phyloP scores from a whole-genome alignment of 64 coral and sea anemone species.

The Stichodactyla mertensii region DNA sequence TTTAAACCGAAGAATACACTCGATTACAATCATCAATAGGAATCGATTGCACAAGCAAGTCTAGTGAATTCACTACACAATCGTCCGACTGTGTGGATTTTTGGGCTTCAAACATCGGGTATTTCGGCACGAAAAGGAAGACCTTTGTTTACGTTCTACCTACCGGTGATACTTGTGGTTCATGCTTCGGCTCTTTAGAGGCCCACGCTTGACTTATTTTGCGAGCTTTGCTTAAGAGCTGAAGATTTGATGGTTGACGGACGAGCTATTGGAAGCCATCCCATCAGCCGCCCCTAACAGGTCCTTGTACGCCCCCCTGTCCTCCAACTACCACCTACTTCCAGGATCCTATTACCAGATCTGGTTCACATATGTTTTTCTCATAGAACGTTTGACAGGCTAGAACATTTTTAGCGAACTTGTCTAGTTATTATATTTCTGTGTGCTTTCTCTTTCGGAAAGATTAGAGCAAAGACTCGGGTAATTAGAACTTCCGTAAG shows the following conservation, averaged over 20 bases:
- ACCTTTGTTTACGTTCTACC: neutral
- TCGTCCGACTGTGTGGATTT: neutral
- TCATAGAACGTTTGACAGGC: neutral
- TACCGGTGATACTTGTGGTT: conserved; percentile 2
- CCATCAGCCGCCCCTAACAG: conserved; percentile 19
- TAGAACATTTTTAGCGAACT: neutral
- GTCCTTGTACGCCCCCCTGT: conserved; percentile 16
- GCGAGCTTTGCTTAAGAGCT: conserved; percentile 15
- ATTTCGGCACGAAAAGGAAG: neutral
- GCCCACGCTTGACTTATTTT: neutral
- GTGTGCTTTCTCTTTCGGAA: neutral
- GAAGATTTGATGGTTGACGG: conserved; percentile 21
- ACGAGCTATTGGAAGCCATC: conserved; percentile 24
- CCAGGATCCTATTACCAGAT: conserved; percentile 14
- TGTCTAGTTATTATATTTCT: neutral
- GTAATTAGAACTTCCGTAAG: conserved; percentile 78
- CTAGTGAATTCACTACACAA: neutral
- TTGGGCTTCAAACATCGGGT: neutral
- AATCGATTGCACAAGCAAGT: conserved; percentile 8
- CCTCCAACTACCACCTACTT: conserved; percentile 7
- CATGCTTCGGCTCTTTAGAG: conserved; percentile 1
- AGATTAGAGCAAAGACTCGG: conserved; percentile 2
- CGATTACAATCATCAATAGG: neutral
- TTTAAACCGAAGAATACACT: neutral
- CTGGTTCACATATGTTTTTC: neutral